Evolutionary conservation across 2,888 invertebrate species (phyloP).

Genomic region (Ectemnius continuus): DNA sequence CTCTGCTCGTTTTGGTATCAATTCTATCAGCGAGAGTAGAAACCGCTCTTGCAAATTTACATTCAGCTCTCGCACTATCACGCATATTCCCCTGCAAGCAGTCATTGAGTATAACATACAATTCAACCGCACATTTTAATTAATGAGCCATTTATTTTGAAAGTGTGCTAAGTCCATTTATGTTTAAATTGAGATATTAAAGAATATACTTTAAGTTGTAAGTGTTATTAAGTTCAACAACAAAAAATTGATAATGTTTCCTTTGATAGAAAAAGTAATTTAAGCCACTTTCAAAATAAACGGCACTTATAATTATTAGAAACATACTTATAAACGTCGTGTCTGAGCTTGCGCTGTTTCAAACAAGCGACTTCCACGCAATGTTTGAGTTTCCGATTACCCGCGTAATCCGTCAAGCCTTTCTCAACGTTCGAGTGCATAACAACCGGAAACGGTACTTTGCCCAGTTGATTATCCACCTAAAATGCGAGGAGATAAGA

Average conservation of each 20-base stretch:
- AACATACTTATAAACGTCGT: slow-evolving; percentile 65
- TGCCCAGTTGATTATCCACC: slow-evolving; percentile 87
- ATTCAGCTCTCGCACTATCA: slow-evolving; percentile 67
- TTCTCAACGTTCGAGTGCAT: slow-evolving; percentile 81
- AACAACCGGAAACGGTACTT: slow-evolving; percentile 85
- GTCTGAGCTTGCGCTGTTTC: slow-evolving; percentile 67
- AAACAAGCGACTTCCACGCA: slow-evolving; percentile 70
- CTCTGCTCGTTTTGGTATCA: slow-evolving; percentile 65
- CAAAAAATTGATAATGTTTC: too few relatives aligned
- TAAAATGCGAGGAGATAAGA: slow-evolving; percentile 77
- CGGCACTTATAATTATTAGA: background rate
- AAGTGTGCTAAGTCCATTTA: too few relatives aligned
- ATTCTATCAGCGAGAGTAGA: slow-evolving; percentile 64
- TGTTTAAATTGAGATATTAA: too few relatives aligned
- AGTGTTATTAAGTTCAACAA: too few relatives aligned
- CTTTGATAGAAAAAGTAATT: too few relatives aligned
- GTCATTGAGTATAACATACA: background rate
- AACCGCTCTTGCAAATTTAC: slow-evolving; percentile 72
- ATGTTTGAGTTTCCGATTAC: slow-evolving; percentile 68
- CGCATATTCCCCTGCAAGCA: slow-evolving; percentile 63
- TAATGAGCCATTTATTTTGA: too few relatives aligned
- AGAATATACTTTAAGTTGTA: too few relatives aligned
- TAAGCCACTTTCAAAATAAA: too few relatives aligned
- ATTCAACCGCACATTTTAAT: background rate
- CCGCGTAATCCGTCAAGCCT: slow-evolving; percentile 61